A percentile compares a stretch with the other conserved stretches of the same genome.
Conservation (phyloP, 2,888 invertebrate genomes). For the Adela reaumurella region DNA sequence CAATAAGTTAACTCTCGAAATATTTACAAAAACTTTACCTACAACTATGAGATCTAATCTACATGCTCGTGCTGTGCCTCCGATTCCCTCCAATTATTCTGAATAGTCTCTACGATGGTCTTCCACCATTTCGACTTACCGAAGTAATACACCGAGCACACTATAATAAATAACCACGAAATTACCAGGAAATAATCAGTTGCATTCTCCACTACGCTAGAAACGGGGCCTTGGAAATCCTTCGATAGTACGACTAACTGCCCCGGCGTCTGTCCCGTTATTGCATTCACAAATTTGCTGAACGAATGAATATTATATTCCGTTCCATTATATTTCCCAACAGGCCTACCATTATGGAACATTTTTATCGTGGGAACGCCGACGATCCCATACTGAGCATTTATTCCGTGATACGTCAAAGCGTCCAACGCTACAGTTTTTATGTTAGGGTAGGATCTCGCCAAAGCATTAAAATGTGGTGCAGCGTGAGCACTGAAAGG, state of each 20-base stretch:
- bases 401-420: conserved; percentile 75
- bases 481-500: conserved; percentile 88
- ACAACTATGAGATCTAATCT: conserved; percentile 39
- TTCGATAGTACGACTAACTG: conserved; percentile 68
- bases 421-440: conserved; percentile 90
- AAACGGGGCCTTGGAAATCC: conserved; percentile 78
- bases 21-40: neutral
- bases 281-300: conserved; percentile 70
- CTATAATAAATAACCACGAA: conserved; percentile 81
- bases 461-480: conserved; percentile 86
- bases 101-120: conserved; percentile 77
- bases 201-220: conserved; percentile 70
- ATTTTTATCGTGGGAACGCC: conserved; percentile 86
- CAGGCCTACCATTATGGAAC: conserved; percentile 84
- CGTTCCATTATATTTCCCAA: conserved; percentile 80
- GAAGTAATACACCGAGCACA: conserved; percentile 71
- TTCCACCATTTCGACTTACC: conserved; percentile 74
- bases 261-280: conserved; percentile 67
- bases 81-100: conserved; percentile 85
- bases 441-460: conserved; percentile 81
- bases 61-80: conserved; percentile 78
- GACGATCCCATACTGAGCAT: conserved; percentile 87
- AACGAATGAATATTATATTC: conserved; percentile 77
- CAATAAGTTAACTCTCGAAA: too few species aligned
- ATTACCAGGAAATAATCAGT: conserved; percentile 78